Evolutionary conservation across 2,797 vertebrate species (phyloP), one percentile per base, ranked within the genome.

Genomic region (Phrynocephalus forsythii): DNA sequence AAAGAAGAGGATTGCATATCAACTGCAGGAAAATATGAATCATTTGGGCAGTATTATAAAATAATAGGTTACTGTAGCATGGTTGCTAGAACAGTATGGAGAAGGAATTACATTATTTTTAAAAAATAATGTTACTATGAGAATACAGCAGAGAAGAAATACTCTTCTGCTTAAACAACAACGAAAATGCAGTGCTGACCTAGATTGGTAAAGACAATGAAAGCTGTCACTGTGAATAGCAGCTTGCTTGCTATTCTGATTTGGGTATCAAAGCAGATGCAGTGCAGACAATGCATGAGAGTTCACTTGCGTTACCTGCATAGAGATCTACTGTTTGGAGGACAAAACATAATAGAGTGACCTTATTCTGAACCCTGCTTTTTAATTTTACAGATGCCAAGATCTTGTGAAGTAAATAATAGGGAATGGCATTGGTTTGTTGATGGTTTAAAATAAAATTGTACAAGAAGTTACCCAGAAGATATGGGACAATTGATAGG

Each of bases 151-250:
- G 83, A 86, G 63, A 1, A 91, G 18, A 93, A 90, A 93, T 79
- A 86, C 76, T 85, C 71, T 86, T 80, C 84, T 48, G 44, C 78
- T 48, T 71, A 89, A 24, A 56, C 97, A 96, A 94, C 30, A 68
- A 16, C 60, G 28, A 26, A 56, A 56, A 56, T 56, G 52, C 96
- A 96, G 94, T n/a, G 77, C 92, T 97, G 97, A 97, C 97, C 97
- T 97, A 96, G 94, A 97, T 97, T 96, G 97, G 95, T 95, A 91
- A 95, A 96, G 96, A 96, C 93, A 92, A 95, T 94, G 91, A 95
- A 96, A 97, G 96, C 97, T 96, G 96, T 96, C 97, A 94, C 79
- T 92, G 94, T 94, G 96, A 95, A 86, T 94, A 97, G 94, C 97
- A 96, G 95, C 96, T 95, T 96, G 94, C 94, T 94, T 95, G 95